Evolutionary conservation across 1,140 invertebrate species (phyloP).

Genomic region (Megathymus violae): DNA sequence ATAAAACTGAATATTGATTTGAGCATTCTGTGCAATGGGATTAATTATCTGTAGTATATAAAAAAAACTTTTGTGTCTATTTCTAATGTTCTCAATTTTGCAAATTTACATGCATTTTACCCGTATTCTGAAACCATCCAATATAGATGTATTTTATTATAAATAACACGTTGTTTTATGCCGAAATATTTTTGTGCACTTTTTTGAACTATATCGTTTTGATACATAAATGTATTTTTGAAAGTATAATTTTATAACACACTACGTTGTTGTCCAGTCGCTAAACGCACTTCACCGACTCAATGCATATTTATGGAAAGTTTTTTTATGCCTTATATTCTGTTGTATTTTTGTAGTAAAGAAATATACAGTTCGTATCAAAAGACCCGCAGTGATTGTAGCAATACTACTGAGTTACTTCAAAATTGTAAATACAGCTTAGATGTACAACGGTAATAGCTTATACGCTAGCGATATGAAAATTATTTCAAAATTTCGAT

Average conservation of each 20-base stretch:
- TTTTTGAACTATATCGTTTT: not conserved
- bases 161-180: not conserved
- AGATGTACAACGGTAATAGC: constrained; percentile 50
- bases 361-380: constrained; percentile 30
- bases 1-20: too few relatives aligned
- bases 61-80: too few relatives aligned
- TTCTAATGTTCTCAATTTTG: not conserved
- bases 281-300: constrained; percentile 12
- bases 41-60: too few relatives aligned
- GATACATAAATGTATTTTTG: constrained; percentile 23
- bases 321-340: constrained; percentile 13
- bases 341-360: constrained; percentile 22
- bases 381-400: constrained; percentile 46
- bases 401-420: constrained; percentile 43
- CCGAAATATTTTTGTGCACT: not conserved
- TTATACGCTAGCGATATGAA: constrained; percentile 61
- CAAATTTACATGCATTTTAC: not conserved
- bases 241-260: constrained; percentile 17
- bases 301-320: not conserved
- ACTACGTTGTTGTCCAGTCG: constrained; percentile 6
- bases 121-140: not conserved
- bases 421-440: constrained; percentile 63
- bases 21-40: too few relatives aligned
- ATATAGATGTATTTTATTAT: too few relatives aligned
- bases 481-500: constrained; percentile 62